Base-by-base conservation (phyloP, 2,888 invertebrate species). In the Copidosoma aretas region DNA sequence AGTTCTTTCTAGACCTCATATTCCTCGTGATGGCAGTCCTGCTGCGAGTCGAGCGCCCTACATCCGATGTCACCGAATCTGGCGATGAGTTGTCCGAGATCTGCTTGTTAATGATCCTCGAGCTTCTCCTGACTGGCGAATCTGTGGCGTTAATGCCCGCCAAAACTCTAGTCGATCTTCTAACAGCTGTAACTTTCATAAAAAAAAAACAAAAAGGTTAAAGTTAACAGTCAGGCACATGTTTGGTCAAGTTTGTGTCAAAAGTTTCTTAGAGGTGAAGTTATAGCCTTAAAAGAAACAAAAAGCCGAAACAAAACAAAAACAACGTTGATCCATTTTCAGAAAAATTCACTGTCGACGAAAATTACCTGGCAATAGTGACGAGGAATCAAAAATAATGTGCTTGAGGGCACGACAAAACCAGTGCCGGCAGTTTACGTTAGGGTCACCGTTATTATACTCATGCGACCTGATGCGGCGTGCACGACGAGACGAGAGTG, bases 1-100 rank as follows among this genome's bases (percentile, higher is more conserved):
- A 72, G 25, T 64, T 68, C 59, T 68, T 72, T n/a, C 72, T 64
- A 14, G 72, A 71, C 24, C 68, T 70, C 25, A 66, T 66, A 19
- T 22, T 71, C 56, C 53, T 70, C 39, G 46, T 22, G 56, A 15
- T 70, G 56, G 66, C 59, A 51, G 60, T 15, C 49, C 66, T 51
- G 39, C 72, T 70, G 17, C 72, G 65, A 12, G 68, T 68, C 21
- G 60, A 32, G 2, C 66, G 72, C 53, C 56, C 57, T 51, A 15
- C 64, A 17, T 58, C 60, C 14, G 65, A 65, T 22, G 70, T 67
- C 14, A 62, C 24, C 4, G 68, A 69, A 22, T 72, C 72, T 17
- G 72, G 70, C 14, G 72, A 72, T n/a, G 72, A 70, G 25, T 66
- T 60, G 22, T 58, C 46, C 1, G 22, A 21, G 14, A 17, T 5